Base-by-base conservation (phyloP, 2,113 vertebrate genomes). In the Bufo gargarizans region DNA sequence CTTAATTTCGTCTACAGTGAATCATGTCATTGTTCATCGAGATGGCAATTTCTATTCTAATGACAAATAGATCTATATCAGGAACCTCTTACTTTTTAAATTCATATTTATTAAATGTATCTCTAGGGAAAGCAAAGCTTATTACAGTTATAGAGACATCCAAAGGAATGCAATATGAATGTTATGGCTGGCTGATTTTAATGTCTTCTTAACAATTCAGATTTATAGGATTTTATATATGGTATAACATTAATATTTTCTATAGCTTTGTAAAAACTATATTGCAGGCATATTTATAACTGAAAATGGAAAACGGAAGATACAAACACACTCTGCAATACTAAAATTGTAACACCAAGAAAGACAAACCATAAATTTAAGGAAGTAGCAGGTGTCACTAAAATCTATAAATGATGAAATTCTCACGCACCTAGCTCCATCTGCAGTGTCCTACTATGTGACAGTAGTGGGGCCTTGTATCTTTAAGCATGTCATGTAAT, bases 91-190 rank as follows among this genome's bases (percentile, higher is more conserved):
- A 84, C 47, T 72, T 72, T 22, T 59, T 76, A 43, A 85, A 76
- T 72, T 85, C 17, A 47, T 85, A 85, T 85, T 85, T 85, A 85
- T 85, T 58, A 85, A 55, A 85, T 74, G 7, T 55, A 76, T 22
- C 84, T 85, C 84, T 76, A 19, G 69, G 71, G 71, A 85, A 76
- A 45, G 22, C 19, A 76, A 59, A 84, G 82, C 65, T 72, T 72
- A 33, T 53, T 56, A 72, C 53, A 84, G 82, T 71, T 69, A 53
- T 84, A 84, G 47, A 84, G 50, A 56, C 82, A 84, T 67, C 59
- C 11, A 69, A 49, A 50, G 63, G 49, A 83, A 65, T 53, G 65
- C 65, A 84, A 84, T 84, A 72, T 61, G 59, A 9, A 58, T 56
- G 49, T 16, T 72, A 72, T 8, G 49, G 65, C 14, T 84, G 72